Conservation (phyloP, 2,888 invertebrate genomes). For the Lepidocyrtinus sp. region DNA sequence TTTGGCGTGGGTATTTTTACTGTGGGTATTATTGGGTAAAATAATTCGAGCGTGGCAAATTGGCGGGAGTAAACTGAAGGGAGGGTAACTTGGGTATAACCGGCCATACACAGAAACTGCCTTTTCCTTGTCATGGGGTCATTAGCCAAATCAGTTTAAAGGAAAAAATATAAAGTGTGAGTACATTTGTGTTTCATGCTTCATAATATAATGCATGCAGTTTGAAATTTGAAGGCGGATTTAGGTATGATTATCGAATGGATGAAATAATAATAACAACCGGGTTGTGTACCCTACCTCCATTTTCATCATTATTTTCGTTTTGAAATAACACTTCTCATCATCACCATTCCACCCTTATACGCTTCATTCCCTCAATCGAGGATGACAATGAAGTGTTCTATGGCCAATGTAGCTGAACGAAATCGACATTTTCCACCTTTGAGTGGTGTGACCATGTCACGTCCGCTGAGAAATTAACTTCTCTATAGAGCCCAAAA, state of each 20-base stretch:
- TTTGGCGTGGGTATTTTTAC: too few species aligned
- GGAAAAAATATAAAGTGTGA: not conserved
- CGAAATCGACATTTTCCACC: slow-evolving; percentile 42
- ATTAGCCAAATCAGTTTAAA: not conserved
- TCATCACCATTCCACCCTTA: not conserved
- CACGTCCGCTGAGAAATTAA: slow-evolving; percentile 40
- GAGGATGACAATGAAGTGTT: not conserved
- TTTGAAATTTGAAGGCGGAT: not conserved
- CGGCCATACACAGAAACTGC: not conserved
- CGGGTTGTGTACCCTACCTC: not conserved
- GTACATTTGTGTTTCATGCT: not conserved
- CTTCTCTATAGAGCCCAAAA: slow-evolving; percentile 1
- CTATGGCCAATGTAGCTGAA: slow-evolving; percentile 12
- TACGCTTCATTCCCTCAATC: not conserved
- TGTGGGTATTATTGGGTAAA: too few species aligned
- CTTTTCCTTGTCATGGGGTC: not conserved
- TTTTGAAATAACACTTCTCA: slow-evolving; percentile 14
- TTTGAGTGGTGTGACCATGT: slow-evolving; percentile 54
- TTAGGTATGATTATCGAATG: slow-evolving; percentile 2
- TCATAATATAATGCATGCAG: not conserved
- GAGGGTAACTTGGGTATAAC: too few species aligned
- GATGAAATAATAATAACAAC: slow-evolving; percentile 38
- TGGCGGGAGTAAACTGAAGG: not conserved
- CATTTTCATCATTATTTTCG: slow-evolving; percentile 5
- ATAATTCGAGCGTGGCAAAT: not conserved